Evolutionary conservation across 1,140 invertebrate species (phyloP), one percentile per base, ranked within the genome.

Genomic region (Heliconius melpomene): DNA sequence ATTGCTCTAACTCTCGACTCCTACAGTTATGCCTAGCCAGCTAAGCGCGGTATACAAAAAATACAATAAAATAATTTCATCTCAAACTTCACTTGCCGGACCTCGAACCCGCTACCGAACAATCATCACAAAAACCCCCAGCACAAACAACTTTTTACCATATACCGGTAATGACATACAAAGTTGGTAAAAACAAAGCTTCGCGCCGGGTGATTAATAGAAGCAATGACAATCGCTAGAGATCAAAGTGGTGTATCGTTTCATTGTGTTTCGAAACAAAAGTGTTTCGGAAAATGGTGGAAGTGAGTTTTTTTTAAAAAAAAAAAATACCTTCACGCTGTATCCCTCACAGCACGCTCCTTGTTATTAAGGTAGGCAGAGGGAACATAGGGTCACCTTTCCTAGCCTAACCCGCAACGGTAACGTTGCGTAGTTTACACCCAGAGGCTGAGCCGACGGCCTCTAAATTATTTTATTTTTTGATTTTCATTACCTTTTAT

Each of bases 181-280:
- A 66, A 26, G 26, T 66, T 66, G 60, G 60, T 29, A 66, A 66
- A 66, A 66, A 66, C 60, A 66, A 66, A 66, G 26, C 60, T 13
- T 29, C 26, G 23, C 60, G 60, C 23, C 60, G 60, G 60, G 60
- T 66, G 60, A 66, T 66, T 66, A 66, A 66, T 66, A 18, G 60
- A 29, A 66, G 60, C 60, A 66, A 66, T 66, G 60, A 66, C 60
- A 66, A 66, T 66, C 60, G 60, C 60, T 66, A 66, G 60, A 66
- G 60, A 66, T 66, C 60, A 66, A 66, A 66, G 60, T 66, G 60
- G 13, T 66, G 60, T 66, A 66, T 66, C 60, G 60, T 66, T 66
- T 66, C 60, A 29, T 66, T 66, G n/a, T 60, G 60, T 66, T 29
- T 11, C 13, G 8, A 66, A 26, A 16, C 1, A 13, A 66, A 66